These are phyloP conservation scores for Apaloderma vittatum DNA, from an alignment of 2,113 vertebrate species.

Conservation along the genomic window DNA sequence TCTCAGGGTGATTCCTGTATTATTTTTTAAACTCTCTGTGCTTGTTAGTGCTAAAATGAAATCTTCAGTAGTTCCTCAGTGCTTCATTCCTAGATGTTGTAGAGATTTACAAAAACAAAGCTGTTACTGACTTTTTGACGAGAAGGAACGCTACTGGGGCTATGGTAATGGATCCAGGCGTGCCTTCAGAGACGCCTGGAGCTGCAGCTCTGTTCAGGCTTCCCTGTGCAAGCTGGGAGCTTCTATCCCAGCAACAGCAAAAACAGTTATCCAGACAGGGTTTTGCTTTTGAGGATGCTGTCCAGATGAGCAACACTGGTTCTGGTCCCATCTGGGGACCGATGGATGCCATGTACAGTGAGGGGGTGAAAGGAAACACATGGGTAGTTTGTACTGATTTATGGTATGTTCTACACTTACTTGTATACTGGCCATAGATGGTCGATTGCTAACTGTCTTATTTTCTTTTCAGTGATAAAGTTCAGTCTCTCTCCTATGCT, in stretches of 20 bases:
- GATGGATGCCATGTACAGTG: neutral
- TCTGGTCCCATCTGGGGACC: neutral
- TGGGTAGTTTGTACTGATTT: neutral
- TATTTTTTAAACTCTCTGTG: neutral
- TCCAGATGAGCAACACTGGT: neutral
- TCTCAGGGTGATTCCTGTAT: neutral
- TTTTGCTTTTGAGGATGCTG: neutral
- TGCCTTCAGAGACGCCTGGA: neutral
- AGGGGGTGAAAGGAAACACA: neutral
- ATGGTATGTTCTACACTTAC: neutral
- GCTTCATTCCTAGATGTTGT: neutral
- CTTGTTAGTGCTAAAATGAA: neutral
- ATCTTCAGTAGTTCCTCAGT: neutral
- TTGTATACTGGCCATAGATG: neutral
- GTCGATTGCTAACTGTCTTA: conserved; percentile 8
- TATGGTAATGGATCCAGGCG: neutral
- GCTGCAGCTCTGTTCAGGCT: neutral
- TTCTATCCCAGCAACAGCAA: neutral
- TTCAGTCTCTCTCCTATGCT: conserved; percentile 94
- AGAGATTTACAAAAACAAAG: neutral
- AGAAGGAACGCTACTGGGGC: fast-evolving
- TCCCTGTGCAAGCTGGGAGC: neutral
- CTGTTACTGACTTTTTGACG: neutral
- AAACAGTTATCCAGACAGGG: neutral
- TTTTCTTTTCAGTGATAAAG: conserved; percentile 86